Base-by-base conservation (phyloP, 2,888 invertebrate species). In the Epinotia demarniana region DNA sequence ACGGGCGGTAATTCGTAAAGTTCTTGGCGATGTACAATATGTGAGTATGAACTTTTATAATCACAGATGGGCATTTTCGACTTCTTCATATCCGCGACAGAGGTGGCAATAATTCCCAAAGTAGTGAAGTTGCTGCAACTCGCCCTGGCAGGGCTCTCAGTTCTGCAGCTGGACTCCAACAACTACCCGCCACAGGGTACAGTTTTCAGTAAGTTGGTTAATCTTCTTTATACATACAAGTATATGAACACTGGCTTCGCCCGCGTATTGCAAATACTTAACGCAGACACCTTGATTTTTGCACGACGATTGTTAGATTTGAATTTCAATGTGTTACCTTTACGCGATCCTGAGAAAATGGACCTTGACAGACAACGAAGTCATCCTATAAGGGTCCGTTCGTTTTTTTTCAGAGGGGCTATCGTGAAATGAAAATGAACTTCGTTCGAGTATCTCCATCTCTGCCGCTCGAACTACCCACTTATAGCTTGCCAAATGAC, bases 131-230 rank as follows among this genome's bases (percentile, higher is more conserved):
- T 61, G 8, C 33, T 61, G 6, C 61, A 61, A 33, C 16, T n/a
- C 1, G 61, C 61, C 0, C n/a, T 61, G 16, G 33, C 33, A n/a
- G 61, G 16, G 2, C 33, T 61, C 16, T 9, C 61, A 16, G 33
- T 61, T n/a, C 33, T 61, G 9, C 61, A 61, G 6, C 9, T 61
- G 5, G 61, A 27, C 2, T 16, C 61, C 6, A n/a, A 61, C 3
- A 61, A 61, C 33, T 61, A 61, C 8, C 61, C 61, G 2, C 61
- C 61, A 9, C 61, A 61, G 27, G 61, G 33, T 33, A 61, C 61
- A 9, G 61, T 61, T 6, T 33, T 16, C 33, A 33, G 61, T 61
- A 61, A 33, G n/a, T 61, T n/a, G 18, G 18, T 18, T 9, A 8
- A 57, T 6, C 3, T 16, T 18, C 4, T 57, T n/a, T 18, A 9